Evolutionary conservation across 2,113 vertebrate species (phyloP), one percentile per base, ranked within the genome.

Genomic region (Cephalopholis sonnerati): DNA sequence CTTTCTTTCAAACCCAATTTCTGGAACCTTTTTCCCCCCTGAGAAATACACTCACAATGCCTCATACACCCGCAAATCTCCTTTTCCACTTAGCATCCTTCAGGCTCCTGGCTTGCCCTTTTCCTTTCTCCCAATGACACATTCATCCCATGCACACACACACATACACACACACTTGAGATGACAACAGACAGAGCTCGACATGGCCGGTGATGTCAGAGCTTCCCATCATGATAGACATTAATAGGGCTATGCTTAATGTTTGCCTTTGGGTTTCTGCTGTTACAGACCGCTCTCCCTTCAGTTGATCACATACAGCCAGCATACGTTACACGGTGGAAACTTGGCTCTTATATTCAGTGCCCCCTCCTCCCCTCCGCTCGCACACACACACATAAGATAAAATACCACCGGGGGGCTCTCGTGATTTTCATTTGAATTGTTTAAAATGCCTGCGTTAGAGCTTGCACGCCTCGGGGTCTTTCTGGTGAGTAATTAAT

Each of bases 401-500:
- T 72, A 89, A 86, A 91, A 90, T 75, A 80, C 81, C 83, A 84
- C 88, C 29, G 48, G 64, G 65, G 74, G 74, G 77, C 77, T 82
- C 77, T 86, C 32, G 75, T 82, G 89, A 90, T 92, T 91, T 90
- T 92, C 87, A 81, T 92, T 87, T 69, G 88, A 92, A 93, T 93
- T 90, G 91, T 91, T 92, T 90, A 91, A 89, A 93, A 91, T 73
- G 90, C 89, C 82, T 87, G 89, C 57, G 83, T 92, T 88, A 79
- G 78, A 86, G 84, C 92, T 74, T 46, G 78, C 89, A 83, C 58
- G 92, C 92, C 91, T 87, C 82, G 6, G 90, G 92, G 89, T 92
- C 85, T 94, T 93, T 91, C 92, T 92, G 82, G 92, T 91, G 92
- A 92, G 91, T 93, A 94, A 94, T 94, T 94, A 93, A 94, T 92